These are phyloP conservation scores for Congeria kusceri DNA, from an alignment of 2,888 invertebrate genomes.

Conservation along the genomic window DNA sequence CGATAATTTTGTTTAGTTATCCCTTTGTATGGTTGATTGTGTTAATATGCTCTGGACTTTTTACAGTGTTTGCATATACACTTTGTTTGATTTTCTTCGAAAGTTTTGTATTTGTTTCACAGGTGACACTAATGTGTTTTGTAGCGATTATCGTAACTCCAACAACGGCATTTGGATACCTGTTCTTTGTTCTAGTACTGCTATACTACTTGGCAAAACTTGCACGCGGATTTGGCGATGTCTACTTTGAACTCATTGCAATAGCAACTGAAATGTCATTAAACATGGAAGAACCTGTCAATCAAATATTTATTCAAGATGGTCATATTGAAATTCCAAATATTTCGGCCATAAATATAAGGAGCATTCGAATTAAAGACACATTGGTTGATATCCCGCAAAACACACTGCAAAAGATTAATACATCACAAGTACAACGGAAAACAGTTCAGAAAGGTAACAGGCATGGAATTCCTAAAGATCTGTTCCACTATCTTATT, in stretches of 20 bases:
- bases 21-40: background rate
- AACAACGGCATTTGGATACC: constrained; percentile 24
- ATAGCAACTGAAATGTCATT: constrained; percentile 17
- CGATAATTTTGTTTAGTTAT: background rate
- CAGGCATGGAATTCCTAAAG: constrained; percentile 15
- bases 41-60: background rate
- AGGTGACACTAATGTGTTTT: constrained; percentile 26
- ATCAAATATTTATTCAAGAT: background rate
- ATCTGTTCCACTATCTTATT: constrained; percentile 7
- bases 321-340: constrained; percentile 10
- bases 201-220: constrained; percentile 23
- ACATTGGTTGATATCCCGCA: background rate
- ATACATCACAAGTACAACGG: background rate
- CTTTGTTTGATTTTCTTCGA: constrained; percentile 17
- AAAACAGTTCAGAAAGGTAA: background rate
- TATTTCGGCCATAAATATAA: background rate
- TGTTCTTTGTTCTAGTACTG: constrained; percentile 36
- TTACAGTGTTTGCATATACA: constrained; percentile 7
- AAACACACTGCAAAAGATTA: background rate
- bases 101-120: constrained; percentile 22
- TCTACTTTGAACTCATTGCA: constrained; percentile 21
- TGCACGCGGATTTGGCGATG: constrained; percentile 18
- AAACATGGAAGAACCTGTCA: background rate
- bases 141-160: constrained; percentile 28
- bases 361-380: background rate